phyloP scores from a whole-genome alignment of 2,888 invertebrate genomes.

The Sesamia inferens region DNA sequence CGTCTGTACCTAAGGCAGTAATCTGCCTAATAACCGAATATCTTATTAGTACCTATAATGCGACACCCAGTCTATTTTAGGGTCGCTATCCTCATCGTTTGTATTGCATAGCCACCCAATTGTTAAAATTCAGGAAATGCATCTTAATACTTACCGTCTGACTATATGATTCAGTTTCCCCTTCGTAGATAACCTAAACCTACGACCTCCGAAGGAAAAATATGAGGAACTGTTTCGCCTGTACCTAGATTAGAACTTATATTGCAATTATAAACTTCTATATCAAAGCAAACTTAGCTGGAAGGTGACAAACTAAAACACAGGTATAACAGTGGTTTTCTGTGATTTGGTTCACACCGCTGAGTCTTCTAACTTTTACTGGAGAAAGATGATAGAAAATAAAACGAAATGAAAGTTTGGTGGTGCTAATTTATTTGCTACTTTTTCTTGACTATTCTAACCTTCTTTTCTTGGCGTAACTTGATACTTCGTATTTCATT shows the following conservation, averaged over 20 bases:
- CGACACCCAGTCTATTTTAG: not conserved
- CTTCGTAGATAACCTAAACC: not conserved
- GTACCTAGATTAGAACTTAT: not conserved
- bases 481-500: not conserved
- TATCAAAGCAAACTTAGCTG: conserved; percentile 17
- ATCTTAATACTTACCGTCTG: too few species aligned
- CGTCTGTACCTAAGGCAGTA: too few species aligned
- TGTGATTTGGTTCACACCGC: conserved; percentile 33
- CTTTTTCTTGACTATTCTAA: not conserved
- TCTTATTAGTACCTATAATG: not conserved
- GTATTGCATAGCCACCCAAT: not conserved
- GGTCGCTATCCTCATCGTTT: not conserved
- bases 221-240: not conserved
- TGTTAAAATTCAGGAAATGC: not conserved
- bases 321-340: conserved; percentile 11
- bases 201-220: too few species aligned
- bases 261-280: conserved; percentile 31
- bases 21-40: not conserved
- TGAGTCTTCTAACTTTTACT: not conserved
- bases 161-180: not conserved
- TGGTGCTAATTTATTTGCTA: conserved; percentile 10
- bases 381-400: not conserved
- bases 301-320: conserved; percentile 37
- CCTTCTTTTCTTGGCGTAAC: not conserved
- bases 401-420: not conserved